Evolutionary conservation across 1,140 invertebrate species (phyloP).

Genomic region (Bombus huntii): DNA sequence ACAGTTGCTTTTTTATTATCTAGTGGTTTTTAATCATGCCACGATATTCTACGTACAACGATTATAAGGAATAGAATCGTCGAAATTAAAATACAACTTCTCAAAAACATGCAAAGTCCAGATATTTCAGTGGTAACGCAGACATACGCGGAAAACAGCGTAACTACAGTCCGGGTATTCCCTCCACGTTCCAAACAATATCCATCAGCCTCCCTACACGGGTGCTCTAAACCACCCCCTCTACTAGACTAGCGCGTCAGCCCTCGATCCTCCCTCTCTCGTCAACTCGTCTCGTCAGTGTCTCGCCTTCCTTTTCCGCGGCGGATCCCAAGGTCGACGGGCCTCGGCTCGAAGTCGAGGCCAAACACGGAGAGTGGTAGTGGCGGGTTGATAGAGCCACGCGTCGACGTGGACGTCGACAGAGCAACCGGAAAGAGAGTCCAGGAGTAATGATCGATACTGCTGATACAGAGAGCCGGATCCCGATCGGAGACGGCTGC

Average conservation of each 20-base stretch:
- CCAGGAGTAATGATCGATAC: slow-evolving; percentile 63
- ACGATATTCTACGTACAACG: no score
- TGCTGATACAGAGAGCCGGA: slow-evolving; percentile 53
- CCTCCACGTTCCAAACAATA: not conserved
- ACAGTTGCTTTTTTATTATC: no score
- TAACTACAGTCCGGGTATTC: not conserved
- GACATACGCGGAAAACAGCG: not conserved
- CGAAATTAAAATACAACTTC: not conserved
- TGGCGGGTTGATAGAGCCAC: not conserved
- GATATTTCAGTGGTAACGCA: not conserved
- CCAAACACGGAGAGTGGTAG: slow-evolving; percentile 4
- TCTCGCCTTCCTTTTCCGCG: slow-evolving; percentile 52
- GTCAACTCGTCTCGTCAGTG: slow-evolving; percentile 38
- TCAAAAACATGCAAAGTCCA: not conserved
- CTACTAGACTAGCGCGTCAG: not conserved
- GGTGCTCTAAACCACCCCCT: not conserved
- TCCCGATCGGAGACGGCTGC: slow-evolving; percentile 48
- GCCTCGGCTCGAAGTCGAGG: slow-evolving; percentile 36
- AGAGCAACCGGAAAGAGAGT: not conserved
- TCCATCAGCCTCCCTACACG: not conserved
- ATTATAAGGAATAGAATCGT: no score
- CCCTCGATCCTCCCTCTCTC: not conserved
- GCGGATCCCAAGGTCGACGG: slow-evolving; percentile 49
- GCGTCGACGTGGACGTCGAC: slow-evolving; percentile 6
- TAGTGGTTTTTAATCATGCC: no score